Evolutionary conservation across 2,113 vertebrate species (phyloP).

Genomic region (Lycaon pictus): DNA sequence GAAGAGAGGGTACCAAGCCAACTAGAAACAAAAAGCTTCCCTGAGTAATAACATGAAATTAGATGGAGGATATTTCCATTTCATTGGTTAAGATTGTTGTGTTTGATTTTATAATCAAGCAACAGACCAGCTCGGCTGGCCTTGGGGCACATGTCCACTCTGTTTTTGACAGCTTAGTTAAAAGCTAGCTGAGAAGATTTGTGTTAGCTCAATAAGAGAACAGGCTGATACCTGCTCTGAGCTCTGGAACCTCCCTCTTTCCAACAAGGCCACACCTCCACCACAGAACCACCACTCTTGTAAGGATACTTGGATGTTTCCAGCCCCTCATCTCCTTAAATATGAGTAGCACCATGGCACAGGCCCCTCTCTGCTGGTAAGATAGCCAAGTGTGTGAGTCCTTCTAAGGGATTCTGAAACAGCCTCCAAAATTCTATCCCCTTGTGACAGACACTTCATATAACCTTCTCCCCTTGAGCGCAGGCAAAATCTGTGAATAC

Average conservation of each 20-base stretch:
- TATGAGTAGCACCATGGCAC: neutral
- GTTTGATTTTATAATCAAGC: slow-evolving; percentile 73
- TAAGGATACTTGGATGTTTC: neutral
- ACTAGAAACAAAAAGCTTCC: slow-evolving; percentile 64
- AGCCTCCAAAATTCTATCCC: neutral
- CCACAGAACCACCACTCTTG: neutral
- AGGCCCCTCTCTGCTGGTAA: neutral
- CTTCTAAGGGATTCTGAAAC: neutral
- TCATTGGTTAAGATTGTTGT: slow-evolving; percentile 64
- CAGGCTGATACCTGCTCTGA: neutral
- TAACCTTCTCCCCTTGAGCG: neutral
- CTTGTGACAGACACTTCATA: neutral
- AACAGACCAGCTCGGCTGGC: slow-evolving; percentile 9
- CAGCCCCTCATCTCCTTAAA: neutral
- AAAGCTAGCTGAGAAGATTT: slow-evolving; percentile 12
- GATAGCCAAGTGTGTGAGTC: neutral
- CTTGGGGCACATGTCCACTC: neutral
- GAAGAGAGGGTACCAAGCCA: neutral
- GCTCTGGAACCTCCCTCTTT: neutral
- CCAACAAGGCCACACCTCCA: neutral
- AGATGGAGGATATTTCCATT: slow-evolving; percentile 56
- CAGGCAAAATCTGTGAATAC: neutral
- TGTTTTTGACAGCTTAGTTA: slow-evolving; percentile 54
- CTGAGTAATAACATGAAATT: slow-evolving; percentile 43
- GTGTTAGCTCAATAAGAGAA: neutral